Evolutionary conservation across 2,888 invertebrate species (phyloP), one percentile per base, ranked within the genome.

Genomic region (Lymantria monacha): DNA sequence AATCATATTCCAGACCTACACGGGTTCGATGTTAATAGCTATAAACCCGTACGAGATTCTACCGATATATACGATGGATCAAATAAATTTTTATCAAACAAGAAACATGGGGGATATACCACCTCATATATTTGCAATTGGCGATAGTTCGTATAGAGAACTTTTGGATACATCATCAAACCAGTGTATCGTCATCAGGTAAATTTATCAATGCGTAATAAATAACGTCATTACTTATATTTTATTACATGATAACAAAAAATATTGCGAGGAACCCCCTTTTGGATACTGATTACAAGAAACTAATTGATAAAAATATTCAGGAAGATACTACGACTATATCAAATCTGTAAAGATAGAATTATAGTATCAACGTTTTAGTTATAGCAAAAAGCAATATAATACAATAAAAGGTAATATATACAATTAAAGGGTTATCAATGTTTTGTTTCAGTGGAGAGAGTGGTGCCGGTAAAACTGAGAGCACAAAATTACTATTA

Each of bases 131-230:
- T 99, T 98, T 83, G 97, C 98, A 10, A 96, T 98, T 52, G 98
- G 97, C 9, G 98, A 98, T 82, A 97, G 95, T 81, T 96, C 97
- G 40, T 98, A 97, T 76, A 93, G 93, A 66, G 95, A 96, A 72
- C 95, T 98, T 94, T 93, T 94, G 75, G 92, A 94, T 3, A 93
- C 93, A 47, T 87, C 92, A 53, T 93, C 93, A 58, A 95, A 98
- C 84, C 99, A 99, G 79, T 98, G 98, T 74, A 95, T 99, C 55
- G 97, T 99, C 44, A 98, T 99, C 72, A 97, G 97, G 96, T 96
- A 81, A 13, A 5, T 22, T 9, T 22, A 36, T 15, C 2, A 30
- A 30, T 13, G n/a, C 30, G 12, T 42, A 12, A 42, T 42, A 13
- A 15, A 13, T 42, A 11, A 42, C 3, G 42, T 42, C 9, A 15